These are phyloP conservation scores for Tineola bisselliella DNA, from an alignment of 2,888 invertebrate species.

Conservation along the genomic window DNA sequence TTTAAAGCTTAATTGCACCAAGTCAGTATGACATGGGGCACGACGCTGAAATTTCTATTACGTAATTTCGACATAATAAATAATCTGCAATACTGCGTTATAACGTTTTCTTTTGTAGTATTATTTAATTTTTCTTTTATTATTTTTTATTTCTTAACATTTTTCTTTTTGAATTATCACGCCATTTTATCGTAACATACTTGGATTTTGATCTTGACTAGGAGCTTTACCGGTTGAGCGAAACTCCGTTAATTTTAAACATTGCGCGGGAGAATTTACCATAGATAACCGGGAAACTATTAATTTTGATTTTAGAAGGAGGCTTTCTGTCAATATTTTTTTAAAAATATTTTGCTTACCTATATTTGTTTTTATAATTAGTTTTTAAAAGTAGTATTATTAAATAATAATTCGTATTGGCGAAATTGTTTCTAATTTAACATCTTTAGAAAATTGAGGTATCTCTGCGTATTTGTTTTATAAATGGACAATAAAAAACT, in stretches of 20 bases:
- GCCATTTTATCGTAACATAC: constrained; percentile 20
- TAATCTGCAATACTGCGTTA: constrained; percentile 17
- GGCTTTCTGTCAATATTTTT: no score
- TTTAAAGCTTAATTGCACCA: no score
- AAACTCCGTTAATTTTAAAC: background rate
- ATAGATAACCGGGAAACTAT: no score
- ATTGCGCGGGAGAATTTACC: no score
- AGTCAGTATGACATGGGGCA: no score
- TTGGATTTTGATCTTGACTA: background rate
- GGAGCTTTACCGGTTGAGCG: background rate
- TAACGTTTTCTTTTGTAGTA: constrained; percentile 14
- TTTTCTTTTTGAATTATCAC: constrained; percentile 31
- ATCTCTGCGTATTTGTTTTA: background rate
- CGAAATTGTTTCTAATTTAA: background rate
- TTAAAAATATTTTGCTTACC: no score
- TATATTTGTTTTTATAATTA: background rate
- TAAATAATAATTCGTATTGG: background rate
- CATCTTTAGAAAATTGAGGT: background rate
- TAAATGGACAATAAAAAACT: background rate
- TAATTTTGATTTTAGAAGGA: no score
- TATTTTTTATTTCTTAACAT: constrained; percentile 27
- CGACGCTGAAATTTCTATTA: no score
- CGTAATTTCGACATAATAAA: background rate
- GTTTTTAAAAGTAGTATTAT: background rate
- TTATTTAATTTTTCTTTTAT: constrained; percentile 19